Base-by-base conservation (phyloP, 92 coral and sea anemone species). In the Desmophyllum pertusum region DNA sequence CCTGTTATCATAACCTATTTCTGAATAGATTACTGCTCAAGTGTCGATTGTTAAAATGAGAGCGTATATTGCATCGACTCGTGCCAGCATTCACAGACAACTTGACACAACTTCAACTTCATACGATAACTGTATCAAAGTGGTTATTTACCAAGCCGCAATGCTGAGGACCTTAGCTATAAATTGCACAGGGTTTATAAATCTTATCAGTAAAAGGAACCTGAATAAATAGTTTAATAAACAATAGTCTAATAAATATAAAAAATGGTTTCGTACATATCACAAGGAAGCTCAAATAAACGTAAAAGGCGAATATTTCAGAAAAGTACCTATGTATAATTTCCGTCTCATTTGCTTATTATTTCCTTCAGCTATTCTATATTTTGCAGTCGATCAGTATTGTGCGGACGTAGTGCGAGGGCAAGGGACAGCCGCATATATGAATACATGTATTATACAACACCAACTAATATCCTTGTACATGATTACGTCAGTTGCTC, bases 1-100 rank as follows among this genome's bases (percentile, higher is more conserved):
- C 40, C 73, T 35, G 73, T 38, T 66, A 66, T 33, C 72, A 66
- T 66, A 21, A 66, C 41, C 72, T 37, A 66, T 66, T 66, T 66
- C n/a, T 37, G 73, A 38, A 37, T 6, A 67, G 73, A 67, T 19
- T n/a, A n/a, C n/a, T 33, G 73, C 73, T 67, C 45, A 37, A 33
- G 27, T 35, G 42, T 67, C 4, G n/a, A 43, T 67, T 67, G 42
- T 38, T 8, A 4, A 33, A 67, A 35, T 67, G 73, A 17, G 45
- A 23, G 14, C n/a, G 35, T 35, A 36, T 37, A 33, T 67, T 18
- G 73, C 42, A 37, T 67, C 25, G 73, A 67, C 27, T 19, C 25
- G 42, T 36, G 11, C 15, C 35, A 67, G 65, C 30, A 59, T 17
- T 59, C 17, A 59, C 35, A 59, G 35, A 59, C 17, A 59, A 59